These are phyloP conservation scores for Varecia variegata DNA, from an alignment of 2,797 vertebrate genomes.

Conservation along the genomic window DNA sequence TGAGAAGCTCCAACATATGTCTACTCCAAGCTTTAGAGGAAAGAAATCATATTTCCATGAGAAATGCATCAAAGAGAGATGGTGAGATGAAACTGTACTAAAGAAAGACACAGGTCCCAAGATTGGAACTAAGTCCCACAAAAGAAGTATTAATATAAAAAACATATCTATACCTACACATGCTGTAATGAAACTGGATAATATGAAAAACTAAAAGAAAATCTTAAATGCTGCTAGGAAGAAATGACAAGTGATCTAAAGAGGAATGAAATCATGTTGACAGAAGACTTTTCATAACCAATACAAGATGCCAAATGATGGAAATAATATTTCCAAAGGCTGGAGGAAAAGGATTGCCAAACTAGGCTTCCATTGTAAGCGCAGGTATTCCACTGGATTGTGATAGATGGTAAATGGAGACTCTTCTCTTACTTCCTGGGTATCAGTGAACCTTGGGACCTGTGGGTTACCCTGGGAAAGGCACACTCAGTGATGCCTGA, in stretches of 20 bases:
- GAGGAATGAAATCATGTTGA: neutral
- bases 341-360: neutral
- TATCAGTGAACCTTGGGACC: neutral
- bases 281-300: neutral
- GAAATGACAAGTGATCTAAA: neutral
- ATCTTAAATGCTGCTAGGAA: neutral
- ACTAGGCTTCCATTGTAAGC: neutral
- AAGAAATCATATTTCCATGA: neutral
- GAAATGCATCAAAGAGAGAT: neutral
- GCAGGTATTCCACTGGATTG: neutral
- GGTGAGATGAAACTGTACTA: neutral
- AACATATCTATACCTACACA: neutral
- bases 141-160: neutral
- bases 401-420: neutral
- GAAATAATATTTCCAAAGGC: neutral
- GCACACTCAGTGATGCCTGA: neutral
- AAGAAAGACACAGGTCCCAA: neutral
- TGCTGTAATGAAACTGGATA: neutral
- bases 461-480: neutral
- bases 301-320: neutral
- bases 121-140: neutral
- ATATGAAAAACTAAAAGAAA: neutral
- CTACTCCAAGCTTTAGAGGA: neutral
- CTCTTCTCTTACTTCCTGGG: neutral
- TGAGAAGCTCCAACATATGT: neutral